A percentile compares a stretch with the other conserved stretches of the same genome.
phyloP scores from a whole-genome alignment of 1,140 invertebrate genomes.

The Ooceraea biroi region DNA sequence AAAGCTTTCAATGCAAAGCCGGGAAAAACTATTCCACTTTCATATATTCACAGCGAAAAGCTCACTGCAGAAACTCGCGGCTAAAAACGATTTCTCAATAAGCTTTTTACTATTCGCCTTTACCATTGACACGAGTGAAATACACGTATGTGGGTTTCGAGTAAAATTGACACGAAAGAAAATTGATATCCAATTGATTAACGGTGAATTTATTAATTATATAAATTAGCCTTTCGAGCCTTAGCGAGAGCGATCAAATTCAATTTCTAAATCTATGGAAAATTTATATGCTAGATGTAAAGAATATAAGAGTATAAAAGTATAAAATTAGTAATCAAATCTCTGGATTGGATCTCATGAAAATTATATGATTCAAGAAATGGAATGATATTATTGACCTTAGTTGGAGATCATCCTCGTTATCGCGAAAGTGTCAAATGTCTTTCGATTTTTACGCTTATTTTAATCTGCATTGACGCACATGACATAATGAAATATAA shows the following conservation, averaged over 20 bases:
- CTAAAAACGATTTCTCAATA: conserved; percentile 30
- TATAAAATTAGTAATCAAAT: too few species aligned
- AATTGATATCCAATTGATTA: not conserved
- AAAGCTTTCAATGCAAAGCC: conserved; percentile 36
- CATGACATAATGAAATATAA: conserved; percentile 23
- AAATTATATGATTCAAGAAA: not conserved
- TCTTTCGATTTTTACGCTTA: conserved; percentile 10
- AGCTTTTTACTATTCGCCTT: conserved; percentile 18
- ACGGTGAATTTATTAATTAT: not conserved
- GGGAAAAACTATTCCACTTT: conserved; percentile 31
- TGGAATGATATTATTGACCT: conserved; percentile 19
- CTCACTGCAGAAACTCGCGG: not conserved
- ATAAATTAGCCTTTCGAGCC: too few species aligned
- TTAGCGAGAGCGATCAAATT: too few species aligned
- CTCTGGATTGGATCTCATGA: conserved; percentile 8
- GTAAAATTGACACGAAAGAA: not conserved
- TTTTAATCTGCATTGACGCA: not conserved
- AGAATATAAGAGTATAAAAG: too few species aligned
- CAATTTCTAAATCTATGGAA: too few species aligned
- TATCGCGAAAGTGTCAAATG: conserved; percentile 33
- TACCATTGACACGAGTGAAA: not conserved
- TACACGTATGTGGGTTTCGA: not conserved
- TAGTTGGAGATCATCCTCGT: not conserved
- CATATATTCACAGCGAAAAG: conserved; percentile 13
- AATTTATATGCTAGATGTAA: too few species aligned